Evolutionary conservation across 2,888 invertebrate genomes (phyloP), one percentile per base, ranked within the genome.

Genomic region (Mythimna vitellina): DNA sequence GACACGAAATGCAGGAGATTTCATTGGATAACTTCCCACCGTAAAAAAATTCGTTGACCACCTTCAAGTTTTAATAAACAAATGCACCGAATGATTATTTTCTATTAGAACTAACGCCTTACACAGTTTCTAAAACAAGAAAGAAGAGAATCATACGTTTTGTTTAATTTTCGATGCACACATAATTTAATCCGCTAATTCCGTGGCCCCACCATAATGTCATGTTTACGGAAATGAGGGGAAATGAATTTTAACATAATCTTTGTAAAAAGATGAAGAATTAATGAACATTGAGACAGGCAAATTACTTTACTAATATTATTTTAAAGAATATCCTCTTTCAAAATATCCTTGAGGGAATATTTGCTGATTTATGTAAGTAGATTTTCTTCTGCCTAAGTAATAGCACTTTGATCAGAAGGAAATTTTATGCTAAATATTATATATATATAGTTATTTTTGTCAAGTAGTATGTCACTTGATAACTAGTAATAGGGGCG

Each of bases 191-290:
- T 20, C 56, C 65, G 58, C 63, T 14, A 0, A 53, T 22, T 72
- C 29, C 22, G 35, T 35, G 10, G 64, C 79, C 61, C 49, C n/a
- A 46, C 54, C 9, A 42, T 68, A 70, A 70, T 56, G 25, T 66
- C 35, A 65, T 83, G 74, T 73, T 73, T 73, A 64, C 70, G 81
- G 70, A 76, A 83, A 73, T 69, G 64, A 68, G 49, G 25, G 66
- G 60, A 76, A 75, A 85, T 83, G 62, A 83, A 85, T 80, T 74
- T 83, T 80, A 73, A 73, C 73, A 73, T 77, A 75, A 83, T 85
- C 72, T 83, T 77, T 72, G 66, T 67, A 83, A 71, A 72, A 60
- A 70, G 73, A 83, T 83, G 83, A 83, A 83, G 72, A 76, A 73
- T 80, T 83, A 85, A 85, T 83, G 74, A 85, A 71, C 64, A 71